A percentile compares a stretch with the other conserved stretches of the same genome.
These are phyloP conservation scores for Brevipalpus yothersi DNA, from an alignment of 1,140 invertebrate species.

Conservation along the genomic window DNA sequence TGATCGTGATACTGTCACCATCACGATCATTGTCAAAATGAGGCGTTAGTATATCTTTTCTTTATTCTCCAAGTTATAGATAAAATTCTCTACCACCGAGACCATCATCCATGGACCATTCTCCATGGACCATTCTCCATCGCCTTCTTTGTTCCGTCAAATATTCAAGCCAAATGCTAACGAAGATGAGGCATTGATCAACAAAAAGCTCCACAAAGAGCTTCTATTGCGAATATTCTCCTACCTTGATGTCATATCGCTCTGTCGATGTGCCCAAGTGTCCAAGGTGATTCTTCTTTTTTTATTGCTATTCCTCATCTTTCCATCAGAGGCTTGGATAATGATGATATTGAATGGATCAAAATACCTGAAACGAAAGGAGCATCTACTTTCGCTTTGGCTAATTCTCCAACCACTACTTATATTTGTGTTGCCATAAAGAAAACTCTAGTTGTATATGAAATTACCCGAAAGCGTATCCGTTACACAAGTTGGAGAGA, in stretches of 20 bases:
- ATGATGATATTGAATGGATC: slow-evolving; percentile 84
- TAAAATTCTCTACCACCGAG: neutral
- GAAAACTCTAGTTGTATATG: slow-evolving; percentile 65
- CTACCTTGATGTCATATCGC: slow-evolving; percentile 84
- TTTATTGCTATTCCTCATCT: slow-evolving; percentile 22
- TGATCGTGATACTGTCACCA: neutral
- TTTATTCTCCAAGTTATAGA: neutral
- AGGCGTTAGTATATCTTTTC: neutral
- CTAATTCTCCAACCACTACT: neutral
- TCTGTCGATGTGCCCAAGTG: slow-evolving; percentile 90
- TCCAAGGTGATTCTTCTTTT: slow-evolving; percentile 31
- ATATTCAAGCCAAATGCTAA: neutral
- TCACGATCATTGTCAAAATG: neutral
- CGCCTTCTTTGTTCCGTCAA: neutral
- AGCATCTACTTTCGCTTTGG: slow-evolving; percentile 38
- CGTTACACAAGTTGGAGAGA: slow-evolving; percentile 63
- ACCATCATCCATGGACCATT: no score
- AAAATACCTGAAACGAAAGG: slow-evolving; percentile 42
- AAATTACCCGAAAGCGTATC: slow-evolving; percentile 68
- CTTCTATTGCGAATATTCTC: slow-evolving; percentile 82
- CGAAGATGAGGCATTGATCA: slow-evolving; percentile 61
- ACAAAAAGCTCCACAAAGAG: slow-evolving; percentile 88
- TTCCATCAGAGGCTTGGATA: slow-evolving; percentile 74
- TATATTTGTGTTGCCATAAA: slow-evolving; percentile 75
- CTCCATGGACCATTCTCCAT: neutral